Evolutionary conservation across 2,113 vertebrate genomes (phyloP), one percentile per base, ranked within the genome.

Genomic region (Irena cyanogastra): DNA sequence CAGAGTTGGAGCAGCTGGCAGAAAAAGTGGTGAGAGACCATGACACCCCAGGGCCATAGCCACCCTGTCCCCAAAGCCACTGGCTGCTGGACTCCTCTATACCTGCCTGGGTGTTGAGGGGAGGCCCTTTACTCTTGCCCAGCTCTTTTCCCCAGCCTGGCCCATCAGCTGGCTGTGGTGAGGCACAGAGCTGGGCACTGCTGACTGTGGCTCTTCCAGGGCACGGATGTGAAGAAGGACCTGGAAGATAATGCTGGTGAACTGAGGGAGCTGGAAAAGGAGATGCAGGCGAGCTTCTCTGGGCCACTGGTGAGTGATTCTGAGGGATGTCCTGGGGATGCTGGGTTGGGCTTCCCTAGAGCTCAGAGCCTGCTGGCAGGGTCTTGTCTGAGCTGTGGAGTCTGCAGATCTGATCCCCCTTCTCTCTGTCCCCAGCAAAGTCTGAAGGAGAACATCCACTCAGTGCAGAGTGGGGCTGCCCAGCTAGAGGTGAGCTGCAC

Each of bases 241-340:
- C 93, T 99, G 14, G 18, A 13, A 41, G 3, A 11, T 2, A 61
- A 97, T 10, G 97, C 97, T 72, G 20, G 0, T 0, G 7, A 47
- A 3, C 93, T 99, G 89, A 97, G 87, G 86, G 10, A 71, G 17
- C 93, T 99, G 83, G 97, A 98, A 77, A 28, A 14, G 16, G 53
- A 92, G n/a, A 96, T 98, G 53, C 85, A 98, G 22, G 56, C 1
- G 1, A 94, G 2, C 49, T 97, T 99, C 84, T 87, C 82, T 37
- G 97, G 97, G 65, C 94, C 77, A 7, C 53, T 98, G 90, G 98
- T 99, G 92, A 96, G 98, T 5, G 1, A 21, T 17, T 27, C 31
- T 71, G 60, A 31, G 45, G 27, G 27, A 69, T 16, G 31, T 82
- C 37, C 49, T 69, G 37, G 24, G 27, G 8, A 8, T 54, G 71